Conservation (phyloP, 2,113 vertebrate genomes). For the Felis chaus region DNA sequence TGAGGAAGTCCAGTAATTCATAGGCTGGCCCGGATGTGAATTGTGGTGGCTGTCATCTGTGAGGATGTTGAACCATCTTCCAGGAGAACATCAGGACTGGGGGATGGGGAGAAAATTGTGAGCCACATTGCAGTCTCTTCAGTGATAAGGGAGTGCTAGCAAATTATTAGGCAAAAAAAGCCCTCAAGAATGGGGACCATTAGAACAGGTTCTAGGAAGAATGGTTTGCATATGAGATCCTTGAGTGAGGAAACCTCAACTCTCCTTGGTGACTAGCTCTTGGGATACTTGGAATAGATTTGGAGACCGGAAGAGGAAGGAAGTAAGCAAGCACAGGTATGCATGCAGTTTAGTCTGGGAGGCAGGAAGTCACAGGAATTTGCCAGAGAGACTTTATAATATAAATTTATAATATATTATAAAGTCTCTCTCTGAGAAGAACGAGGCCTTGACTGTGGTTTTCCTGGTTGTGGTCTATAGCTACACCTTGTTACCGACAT, state of each 20-base stretch:
- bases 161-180: neutral
- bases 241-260: neutral
- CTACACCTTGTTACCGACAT: neutral
- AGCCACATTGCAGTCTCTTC: neutral
- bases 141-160: neutral
- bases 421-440: neutral
- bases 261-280: neutral
- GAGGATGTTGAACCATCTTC: neutral
- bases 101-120: neutral
- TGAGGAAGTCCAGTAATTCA: conserved; percentile 9
- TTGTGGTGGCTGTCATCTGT: neutral
- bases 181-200: neutral
- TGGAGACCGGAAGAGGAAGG: neutral
- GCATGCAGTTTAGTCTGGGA: neutral
- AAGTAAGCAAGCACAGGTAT: neutral
- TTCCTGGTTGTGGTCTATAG: neutral
- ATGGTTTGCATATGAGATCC: neutral
- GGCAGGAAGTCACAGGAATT: neutral
- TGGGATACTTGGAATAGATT: neutral
- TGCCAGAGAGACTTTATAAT: neutral
- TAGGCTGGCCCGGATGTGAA: neutral
- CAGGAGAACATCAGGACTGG: neutral
- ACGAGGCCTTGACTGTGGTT: neutral
- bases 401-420: neutral
- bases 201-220: neutral